Evolutionary conservation across 2,888 invertebrate species (phyloP).

Genomic region (Gymnocheta viridis): DNA sequence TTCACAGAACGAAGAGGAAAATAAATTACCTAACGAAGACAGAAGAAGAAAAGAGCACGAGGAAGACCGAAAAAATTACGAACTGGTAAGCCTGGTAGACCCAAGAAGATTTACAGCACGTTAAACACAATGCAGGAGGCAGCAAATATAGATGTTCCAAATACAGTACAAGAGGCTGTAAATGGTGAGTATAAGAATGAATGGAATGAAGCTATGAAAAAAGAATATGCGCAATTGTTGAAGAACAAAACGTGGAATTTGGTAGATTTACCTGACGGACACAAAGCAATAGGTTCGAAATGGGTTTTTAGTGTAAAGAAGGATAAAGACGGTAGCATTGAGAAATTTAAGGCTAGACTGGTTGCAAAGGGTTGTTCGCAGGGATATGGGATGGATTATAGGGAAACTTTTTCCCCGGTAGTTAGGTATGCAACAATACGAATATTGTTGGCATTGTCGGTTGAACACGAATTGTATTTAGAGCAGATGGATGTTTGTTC

Average conservation of each 20-base stretch:
- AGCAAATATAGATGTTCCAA: background rate
- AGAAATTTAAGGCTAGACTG: slow-evolving; percentile 54
- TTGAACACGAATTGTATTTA: no score
- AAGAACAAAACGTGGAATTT: slow-evolving; percentile 57
- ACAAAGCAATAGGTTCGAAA: slow-evolving; percentile 62
- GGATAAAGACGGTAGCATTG: slow-evolving; percentile 47
- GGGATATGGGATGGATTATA: no score
- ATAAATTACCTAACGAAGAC: no score
- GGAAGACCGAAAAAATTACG: no score
- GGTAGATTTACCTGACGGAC: slow-evolving; percentile 37
- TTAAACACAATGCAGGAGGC: background rate
- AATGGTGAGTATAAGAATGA: slow-evolving; percentile 21
- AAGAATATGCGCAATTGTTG: slow-evolving; percentile 49
- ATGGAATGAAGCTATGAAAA: slow-evolving; percentile 39
- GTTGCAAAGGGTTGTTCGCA: no score
- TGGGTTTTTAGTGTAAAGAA: slow-evolving; percentile 40
- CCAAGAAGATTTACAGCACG: background rate
- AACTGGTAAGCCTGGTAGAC: no score
- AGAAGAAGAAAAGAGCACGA: no score
- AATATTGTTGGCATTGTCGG: no score
- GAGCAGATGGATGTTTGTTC: no score
- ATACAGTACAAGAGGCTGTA: slow-evolving; percentile 20
- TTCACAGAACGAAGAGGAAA: no score
- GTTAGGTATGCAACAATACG: no score
- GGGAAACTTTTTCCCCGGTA: no score